Base-by-base conservation (phyloP, 1,140 invertebrate genomes). In the Camponotus pennsylvanicus region DNA sequence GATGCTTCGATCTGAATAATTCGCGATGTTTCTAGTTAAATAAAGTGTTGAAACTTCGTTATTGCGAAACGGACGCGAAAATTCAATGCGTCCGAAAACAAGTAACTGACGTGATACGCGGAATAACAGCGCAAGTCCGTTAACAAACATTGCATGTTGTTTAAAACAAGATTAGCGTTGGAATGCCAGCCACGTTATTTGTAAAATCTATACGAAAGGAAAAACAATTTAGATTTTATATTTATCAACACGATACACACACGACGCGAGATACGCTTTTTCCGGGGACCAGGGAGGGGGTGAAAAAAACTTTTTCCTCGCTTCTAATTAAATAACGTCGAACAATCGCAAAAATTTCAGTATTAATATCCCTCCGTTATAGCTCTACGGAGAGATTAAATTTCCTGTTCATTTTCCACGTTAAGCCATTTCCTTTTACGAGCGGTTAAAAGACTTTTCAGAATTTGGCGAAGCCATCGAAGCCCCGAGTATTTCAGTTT, bases 1-100 rank as follows among this genome's bases (percentile, higher is more conserved):
- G 64, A 69, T 69, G 63, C 66, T 80, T 70, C 52, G 78, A 80
- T 80, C 49, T 70, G 21, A 80, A 80, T 70, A 70, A 80, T 70
- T 70, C 66, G 49, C n/a, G 63, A 13, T n/a, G 63, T 37, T 70
- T 57, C 34, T 57, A 55, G 64, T 80, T 70, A 70, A 70, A 80
- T 57, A 70, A 80, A 70, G 34, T 57, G 78, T 80, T 80, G 64
- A 59, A 80, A 80, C 66, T 80, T 80, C 15, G 77, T 70, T 80
- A 80, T 70, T 37, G 40, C 21, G 64, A 42, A 80, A 42, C 66
- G 27, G 45, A 37, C 42, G 49, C 66, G 27, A 70, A 59, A 52
- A 67, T 79, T 79, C 76, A 67, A 49, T 69, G 34, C 49, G 55
- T 49, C 34, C 13, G 66, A 42, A 70, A 80, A 55, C 27, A 32